Evolutionary conservation across 2,888 invertebrate genomes (phyloP).

Genomic region (Sthenelais limicola): DNA sequence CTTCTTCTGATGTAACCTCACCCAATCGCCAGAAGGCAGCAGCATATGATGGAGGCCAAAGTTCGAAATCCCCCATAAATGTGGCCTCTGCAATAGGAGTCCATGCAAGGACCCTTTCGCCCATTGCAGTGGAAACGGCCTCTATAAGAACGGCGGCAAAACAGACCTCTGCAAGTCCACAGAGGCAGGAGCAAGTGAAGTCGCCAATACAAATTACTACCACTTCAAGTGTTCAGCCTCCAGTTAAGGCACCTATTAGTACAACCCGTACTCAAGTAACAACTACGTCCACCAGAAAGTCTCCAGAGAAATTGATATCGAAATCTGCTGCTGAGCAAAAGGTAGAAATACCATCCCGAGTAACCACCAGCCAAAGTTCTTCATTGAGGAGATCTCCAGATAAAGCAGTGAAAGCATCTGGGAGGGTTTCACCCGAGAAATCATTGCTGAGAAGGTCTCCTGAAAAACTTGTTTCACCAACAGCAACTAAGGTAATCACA

Average conservation of each 20-base stretch:
- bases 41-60: too few species aligned
- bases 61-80: too few species aligned
- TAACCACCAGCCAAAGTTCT: too few species aligned
- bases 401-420: background rate
- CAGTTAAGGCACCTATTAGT: background rate
- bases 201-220: background rate
- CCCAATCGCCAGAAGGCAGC: slow-evolving; percentile 9
- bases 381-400: too few species aligned
- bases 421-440: slow-evolving; percentile 13
- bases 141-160: background rate
- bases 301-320: background rate
- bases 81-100: background rate
- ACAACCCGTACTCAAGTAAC: background rate
- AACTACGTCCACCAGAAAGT: background rate
- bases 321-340: slow-evolving; percentile 1
- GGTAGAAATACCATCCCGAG: too few species aligned
- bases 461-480: slow-evolving; percentile 4
- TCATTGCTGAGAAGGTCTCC: slow-evolving; percentile 21
- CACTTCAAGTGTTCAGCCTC: background rate
- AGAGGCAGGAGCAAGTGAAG: background rate
- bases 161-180: slow-evolving; percentile 9
- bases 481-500: slow-evolving; percentile 10
- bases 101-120: slow-evolving; percentile 28
- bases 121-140: background rate
- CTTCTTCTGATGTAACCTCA: slow-evolving; percentile 20